Percentiles rank a stretch among this genome's conserved stretches.
phyloP scores from a whole-genome alignment of 2,797 vertebrate species.

The Acridotheres tristis region DNA sequence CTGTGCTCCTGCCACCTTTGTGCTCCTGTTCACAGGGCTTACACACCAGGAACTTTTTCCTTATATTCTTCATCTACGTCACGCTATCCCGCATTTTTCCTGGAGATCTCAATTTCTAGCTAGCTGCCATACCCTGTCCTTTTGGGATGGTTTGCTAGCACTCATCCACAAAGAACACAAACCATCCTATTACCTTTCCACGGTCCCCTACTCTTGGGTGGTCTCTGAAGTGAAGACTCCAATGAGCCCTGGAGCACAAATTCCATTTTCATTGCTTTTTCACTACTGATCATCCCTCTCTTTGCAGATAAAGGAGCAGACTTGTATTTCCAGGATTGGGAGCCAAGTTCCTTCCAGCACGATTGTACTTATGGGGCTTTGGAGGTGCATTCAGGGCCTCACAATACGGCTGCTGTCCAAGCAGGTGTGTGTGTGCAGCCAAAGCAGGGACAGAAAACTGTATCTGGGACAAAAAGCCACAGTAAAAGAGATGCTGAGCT shows the following conservation, averaged over 20 bases:
- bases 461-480: not conserved
- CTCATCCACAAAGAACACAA: not conserved
- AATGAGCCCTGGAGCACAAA: not conserved
- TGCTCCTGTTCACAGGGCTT: not conserved
- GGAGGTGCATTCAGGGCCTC: not conserved
- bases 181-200: not conserved
- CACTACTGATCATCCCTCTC: not conserved
- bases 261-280: not conserved
- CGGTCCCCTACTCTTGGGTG: not conserved
- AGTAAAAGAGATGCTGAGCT: not conserved
- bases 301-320: not conserved
- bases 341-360: not conserved
- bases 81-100: not conserved
- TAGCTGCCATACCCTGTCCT: not conserved
- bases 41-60: not conserved
- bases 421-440: not conserved
- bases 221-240: not conserved
- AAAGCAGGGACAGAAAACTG: not conserved
- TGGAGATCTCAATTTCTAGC: not conserved
- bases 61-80: not conserved
- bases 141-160: not conserved
- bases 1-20: not conserved
- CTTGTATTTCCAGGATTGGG: not conserved
- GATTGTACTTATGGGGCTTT: rapidly evolving
- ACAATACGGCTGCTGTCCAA: rapidly evolving